Evolutionary conservation across 2,888 invertebrate species (phyloP), one percentile per base, ranked within the genome.

Genomic region (Cremastobaeus sp.): DNA sequence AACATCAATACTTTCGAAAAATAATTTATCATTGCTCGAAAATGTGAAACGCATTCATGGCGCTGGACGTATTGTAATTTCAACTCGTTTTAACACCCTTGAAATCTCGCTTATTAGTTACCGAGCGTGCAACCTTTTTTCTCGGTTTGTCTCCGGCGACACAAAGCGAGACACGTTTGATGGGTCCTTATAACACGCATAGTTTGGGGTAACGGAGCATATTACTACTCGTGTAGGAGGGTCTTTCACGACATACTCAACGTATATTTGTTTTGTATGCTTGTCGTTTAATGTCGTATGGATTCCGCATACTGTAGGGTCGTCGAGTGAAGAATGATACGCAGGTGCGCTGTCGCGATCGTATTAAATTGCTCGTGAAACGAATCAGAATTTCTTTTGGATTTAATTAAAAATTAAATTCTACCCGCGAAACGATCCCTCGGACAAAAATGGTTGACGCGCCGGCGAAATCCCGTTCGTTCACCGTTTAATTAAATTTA

Each of bases 231-330:
- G 50, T 64, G 72, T 69, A 74, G 70, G 68, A 66, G 66, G 66
- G 74, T 59, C 54, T 43, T 52, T 65, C 47, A 45, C 11, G 52
- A 39, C 64, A 48, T 21, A 60, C 70, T 62, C 78, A 69, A 76
- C 78, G 74, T 72, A 77, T 84, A 84, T 86, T 86, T 84, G 83
- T 83, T 85, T 83, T 81, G 78, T 77, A 77, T 79, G 77, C 76
- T 71, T 71, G 73, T 73, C 73, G 78, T 69, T 77, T 74, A 79
- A 82, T 79, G 79, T 81, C 77, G 75, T 76, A 79, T 74, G 81
- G 81, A 83, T 82, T 82, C 82, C 79, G 72, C 57, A 64, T 57
- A 43, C 76, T 71, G 39, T 68, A 77, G 78, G 77, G 77, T 74
- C 65, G 47, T 52, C 64, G 70, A 69, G 60, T 76, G 72, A 76